A percentile compares a stretch with the other conserved stretches of the same genome.
Evolutionary conservation across 35 echinoderm and acorn worm genomes (phyloP).

Genomic region (Ophiothrix spiculata): DNA sequence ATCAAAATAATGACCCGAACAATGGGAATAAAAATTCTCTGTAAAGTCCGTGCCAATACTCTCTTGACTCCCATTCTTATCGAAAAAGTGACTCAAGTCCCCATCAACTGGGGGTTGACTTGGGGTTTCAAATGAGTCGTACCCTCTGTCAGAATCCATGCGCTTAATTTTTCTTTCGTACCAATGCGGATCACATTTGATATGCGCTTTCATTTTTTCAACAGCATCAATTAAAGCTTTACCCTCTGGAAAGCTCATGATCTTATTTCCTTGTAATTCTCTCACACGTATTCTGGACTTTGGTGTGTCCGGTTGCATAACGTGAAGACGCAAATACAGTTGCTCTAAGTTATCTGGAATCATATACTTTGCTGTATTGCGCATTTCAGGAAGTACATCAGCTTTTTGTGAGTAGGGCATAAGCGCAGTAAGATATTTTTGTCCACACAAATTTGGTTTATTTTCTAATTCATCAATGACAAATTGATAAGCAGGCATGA

Average conservation of each 20-base stretch:
- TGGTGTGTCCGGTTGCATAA: not conserved
- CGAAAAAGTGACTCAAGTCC: not conserved
- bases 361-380: not conserved
- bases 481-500: not conserved
- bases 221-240: not conserved
- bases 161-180: not conserved
- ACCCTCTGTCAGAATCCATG: not conserved
- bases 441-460: not conserved
- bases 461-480: not conserved
- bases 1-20: too few relatives aligned
- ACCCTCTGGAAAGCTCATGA: not conserved
- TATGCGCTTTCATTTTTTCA: constrained; percentile 3
- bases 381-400: not conserved
- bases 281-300: not conserved
- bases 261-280: not conserved
- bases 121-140: not conserved
- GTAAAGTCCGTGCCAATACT: not conserved
- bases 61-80: not conserved
- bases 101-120: not conserved
- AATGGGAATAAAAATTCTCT: not conserved
- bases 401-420: constrained; percentile 3
- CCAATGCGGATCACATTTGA: constrained; percentile 5
- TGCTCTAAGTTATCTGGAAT: not conserved
- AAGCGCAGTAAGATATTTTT: constrained; percentile 7
- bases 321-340: constrained; percentile 16